These are phyloP conservation scores for Pachymerium ferrugineum DNA, from an alignment of 2,888 invertebrate species.

Conservation along the genomic window DNA sequence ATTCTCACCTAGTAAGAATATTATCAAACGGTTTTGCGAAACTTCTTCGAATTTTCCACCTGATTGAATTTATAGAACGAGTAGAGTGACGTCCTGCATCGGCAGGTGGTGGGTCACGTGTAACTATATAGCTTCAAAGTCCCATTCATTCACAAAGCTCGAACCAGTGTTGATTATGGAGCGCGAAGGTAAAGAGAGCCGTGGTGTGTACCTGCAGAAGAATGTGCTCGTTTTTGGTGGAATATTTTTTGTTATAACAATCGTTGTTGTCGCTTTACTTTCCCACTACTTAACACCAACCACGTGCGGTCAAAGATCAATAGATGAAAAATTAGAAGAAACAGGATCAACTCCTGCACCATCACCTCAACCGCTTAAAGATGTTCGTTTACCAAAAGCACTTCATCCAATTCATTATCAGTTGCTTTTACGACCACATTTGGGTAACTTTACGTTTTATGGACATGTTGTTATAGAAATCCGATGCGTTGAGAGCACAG, in stretches of 20 bases:
- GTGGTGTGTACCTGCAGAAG: background rate
- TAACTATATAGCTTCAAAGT: background rate
- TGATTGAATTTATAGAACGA: background rate
- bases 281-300: background rate
- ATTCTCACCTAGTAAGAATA: too few species aligned
- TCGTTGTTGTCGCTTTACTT: constrained; percentile 23
- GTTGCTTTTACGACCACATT: constrained; percentile 64
- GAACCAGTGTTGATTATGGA: constrained; percentile 19
- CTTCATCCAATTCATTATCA: constrained; percentile 65
- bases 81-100: background rate
- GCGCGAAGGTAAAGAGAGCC: background rate
- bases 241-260: background rate
- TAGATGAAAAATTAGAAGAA: background rate
- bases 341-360: background rate
- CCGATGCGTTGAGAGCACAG: constrained; percentile 57
- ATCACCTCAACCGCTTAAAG: background rate
- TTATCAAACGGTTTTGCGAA: too few species aligned
- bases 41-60: background rate
- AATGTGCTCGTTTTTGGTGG: background rate
- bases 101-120: constrained; percentile 18
- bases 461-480: constrained; percentile 57
- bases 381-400: constrained; percentile 59
- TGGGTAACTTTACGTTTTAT: constrained; percentile 65
- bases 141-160: background rate
- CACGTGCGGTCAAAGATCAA: background rate